These are phyloP conservation scores for Zaprionus ghesquierei DNA, from an alignment of 1,140 invertebrate species.

Conservation along the genomic window DNA sequence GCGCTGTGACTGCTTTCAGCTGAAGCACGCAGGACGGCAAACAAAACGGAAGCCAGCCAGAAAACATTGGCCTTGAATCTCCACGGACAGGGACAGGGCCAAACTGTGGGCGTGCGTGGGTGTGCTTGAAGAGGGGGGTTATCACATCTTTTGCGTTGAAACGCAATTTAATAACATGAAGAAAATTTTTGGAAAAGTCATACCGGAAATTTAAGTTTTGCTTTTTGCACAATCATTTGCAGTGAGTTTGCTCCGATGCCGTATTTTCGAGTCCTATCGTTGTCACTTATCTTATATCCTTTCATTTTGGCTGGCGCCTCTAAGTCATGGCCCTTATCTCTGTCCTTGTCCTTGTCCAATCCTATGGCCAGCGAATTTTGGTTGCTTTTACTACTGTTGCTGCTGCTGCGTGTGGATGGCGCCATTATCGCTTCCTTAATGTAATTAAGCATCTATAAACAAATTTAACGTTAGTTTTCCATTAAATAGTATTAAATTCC, in stretches of 20 bases:
- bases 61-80: slow-evolving; percentile 66
- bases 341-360: slow-evolving; percentile 30
- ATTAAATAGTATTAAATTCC: background rate
- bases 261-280: slow-evolving; percentile 85
- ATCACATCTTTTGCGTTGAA: background rate
- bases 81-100: slow-evolving; percentile 37
- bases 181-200: slow-evolving; percentile 69
- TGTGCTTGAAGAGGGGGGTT: background rate
- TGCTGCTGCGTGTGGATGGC: slow-evolving; percentile 66
- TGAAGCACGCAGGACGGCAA: slow-evolving; percentile 43
- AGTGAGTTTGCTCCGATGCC: slow-evolving; percentile 87
- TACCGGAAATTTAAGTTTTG: slow-evolving; percentile 87
- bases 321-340: slow-evolving; percentile 16
- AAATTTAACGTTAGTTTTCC: background rate
- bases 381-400: slow-evolving; percentile 15
- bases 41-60: slow-evolving; percentile 60
- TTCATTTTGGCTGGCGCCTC: slow-evolving; percentile 83
- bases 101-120: slow-evolving; percentile 13
- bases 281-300: slow-evolving; percentile 89
- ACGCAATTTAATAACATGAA: slow-evolving; percentile 27
- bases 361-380: slow-evolving; percentile 12
- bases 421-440: slow-evolving; percentile 74
- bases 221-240: slow-evolving; percentile 86
- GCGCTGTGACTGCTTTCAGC: slow-evolving; percentile 39
- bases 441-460: slow-evolving; percentile 62